These are phyloP conservation scores for Amblyraja radiata DNA, from an alignment of 2,797 vertebrate genomes.

Conservation along the genomic window DNA sequence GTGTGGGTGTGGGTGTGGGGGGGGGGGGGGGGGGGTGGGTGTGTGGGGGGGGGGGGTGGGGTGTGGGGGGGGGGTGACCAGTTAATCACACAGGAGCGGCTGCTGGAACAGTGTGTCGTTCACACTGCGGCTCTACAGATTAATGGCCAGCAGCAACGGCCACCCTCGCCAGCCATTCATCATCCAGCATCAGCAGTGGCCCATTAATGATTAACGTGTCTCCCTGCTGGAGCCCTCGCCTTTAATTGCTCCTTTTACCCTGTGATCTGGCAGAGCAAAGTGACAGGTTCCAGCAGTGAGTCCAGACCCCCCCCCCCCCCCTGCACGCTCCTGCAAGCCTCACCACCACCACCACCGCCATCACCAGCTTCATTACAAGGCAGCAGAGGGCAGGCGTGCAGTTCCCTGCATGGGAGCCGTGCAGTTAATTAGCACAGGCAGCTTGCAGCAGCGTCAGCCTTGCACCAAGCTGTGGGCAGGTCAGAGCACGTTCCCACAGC, in stretches of 20 bases:
- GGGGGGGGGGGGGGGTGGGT: too few species aligned
- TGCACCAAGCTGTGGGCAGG: too few species aligned
- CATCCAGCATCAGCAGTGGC: conserved; percentile 75
- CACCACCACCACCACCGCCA: too few species aligned
- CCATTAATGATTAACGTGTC: conserved; percentile 75
- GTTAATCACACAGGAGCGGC: conserved; percentile 60
- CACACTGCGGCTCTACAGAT: conserved; percentile 78
- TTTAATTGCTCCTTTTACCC: conserved; percentile 80
- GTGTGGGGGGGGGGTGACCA: conserved; percentile 60
- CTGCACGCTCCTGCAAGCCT: too few species aligned
- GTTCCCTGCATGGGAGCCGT: too few species aligned
- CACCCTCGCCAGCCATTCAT: conserved; percentile 79
- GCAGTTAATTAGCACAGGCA: too few species aligned
- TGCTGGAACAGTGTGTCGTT: conserved; percentile 60
- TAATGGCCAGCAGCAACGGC: conserved; percentile 72
- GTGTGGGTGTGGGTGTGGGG: too few species aligned
- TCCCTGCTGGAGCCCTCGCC: conserved; percentile 61
- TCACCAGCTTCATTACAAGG: too few species aligned
- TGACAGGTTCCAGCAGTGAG: conserved; percentile 72
- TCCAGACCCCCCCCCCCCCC: conserved; percentile 50
- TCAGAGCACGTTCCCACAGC: too few species aligned
- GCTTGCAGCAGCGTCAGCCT: too few species aligned
- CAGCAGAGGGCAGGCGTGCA: too few species aligned
- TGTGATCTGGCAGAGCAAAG: conserved; percentile 68
- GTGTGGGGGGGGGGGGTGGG: too few species aligned